Base-by-base conservation (phyloP, 2,113 vertebrate genomes). In the Uropsilus gracilis region DNA sequence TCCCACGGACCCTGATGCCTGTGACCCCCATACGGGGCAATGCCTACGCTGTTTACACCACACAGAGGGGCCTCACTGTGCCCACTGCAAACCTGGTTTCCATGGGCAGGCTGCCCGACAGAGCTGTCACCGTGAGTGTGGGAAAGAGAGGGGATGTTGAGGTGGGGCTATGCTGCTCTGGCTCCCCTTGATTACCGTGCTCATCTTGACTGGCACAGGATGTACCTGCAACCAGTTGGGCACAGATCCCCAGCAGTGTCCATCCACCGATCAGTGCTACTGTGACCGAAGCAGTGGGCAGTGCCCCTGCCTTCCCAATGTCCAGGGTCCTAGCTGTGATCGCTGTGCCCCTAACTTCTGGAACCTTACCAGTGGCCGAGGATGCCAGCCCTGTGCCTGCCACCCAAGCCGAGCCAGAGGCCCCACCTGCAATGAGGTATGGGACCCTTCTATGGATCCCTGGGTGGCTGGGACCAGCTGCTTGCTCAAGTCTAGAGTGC, bases 21-120 rank as follows among this genome's bases (percentile, higher is more conserved):
- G 99, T 0, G 99, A 99, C 96, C 97, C 98, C 42, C 98, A 59
- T 87, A 99, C 98, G 0, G 99, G 99, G 17, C 98, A 96, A 53
- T 99, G 99, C 98, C 98, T 98, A 89, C 99, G 98, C 63, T 99
- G 99, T 95, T 98, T 99, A 72, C 98, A 99, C 97, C 99, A 99
- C 98, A 99, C 99, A 0, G 99, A 99, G 6, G 99, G 99, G 8
- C 97, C 98, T 0, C 97, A 77, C 88, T 99, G 99, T 0, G 98
- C 98, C 1, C 94, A 98, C 95, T 99, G 99, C 97, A 98, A 98
- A 95, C 98, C 98, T 0, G 98, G 99, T 34, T 99, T 99, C 92
- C 99, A 99, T 0, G 99, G 99, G 0, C 99, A 99, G 14, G 99
- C 99, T 63, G 97, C 98, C 0, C 98, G 90, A 20, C 99, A 99